Base-by-base conservation (phyloP, 2,797 vertebrate genomes). In the Eptatretus atami region DNA sequence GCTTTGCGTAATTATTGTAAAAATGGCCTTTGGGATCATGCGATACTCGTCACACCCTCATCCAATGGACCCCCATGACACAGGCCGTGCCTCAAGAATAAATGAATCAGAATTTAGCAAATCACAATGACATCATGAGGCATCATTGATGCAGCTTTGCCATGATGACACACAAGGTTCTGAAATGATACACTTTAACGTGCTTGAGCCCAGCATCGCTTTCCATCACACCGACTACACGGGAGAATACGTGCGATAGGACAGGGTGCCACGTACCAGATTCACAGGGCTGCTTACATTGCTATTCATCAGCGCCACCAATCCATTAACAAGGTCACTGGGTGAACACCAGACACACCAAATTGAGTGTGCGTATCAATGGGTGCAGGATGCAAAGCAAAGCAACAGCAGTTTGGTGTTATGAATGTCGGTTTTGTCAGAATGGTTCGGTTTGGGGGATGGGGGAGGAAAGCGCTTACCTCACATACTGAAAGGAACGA, bases 281-380 rank as follows among this genome's bases (percentile, higher is more conserved):
- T 98, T 98, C 69, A 98, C 84, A 1, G 92, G 92, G 72, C 87
- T 98, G 76, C 92, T 98, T 71, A 98, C 80, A 52, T 98, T 98
- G 70, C 87, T 94, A 77, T 98, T 98, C 92, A 98, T 98, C 73
- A 98, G 70, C 1, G 82, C 73, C 70, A 98, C 92, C 54, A 98
- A 79, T 11, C 92, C 92, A 0, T 98, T 95, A 69, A 98, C 87
- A 70, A 98, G 80, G 69, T 98, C 92, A 54, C 92, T 96, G 67
- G 4, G 67, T 77, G 52, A 69, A 66, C 70, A 69, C 57, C 57
- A 1, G 15, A 64, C 67, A 54, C 54, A 54, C 63, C 63, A 63
- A 63, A 31, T 44, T 44, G 31, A 44, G 31, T 44, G 31, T 44
- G 31, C 31, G 6, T 44, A 44, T 44, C 31, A 44, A 8, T 44